Percentiles rank a stretch among this genome's conserved stretches.
phyloP scores from a whole-genome alignment of 2,888 invertebrate species.

The Chydorus sphaericus region DNA sequence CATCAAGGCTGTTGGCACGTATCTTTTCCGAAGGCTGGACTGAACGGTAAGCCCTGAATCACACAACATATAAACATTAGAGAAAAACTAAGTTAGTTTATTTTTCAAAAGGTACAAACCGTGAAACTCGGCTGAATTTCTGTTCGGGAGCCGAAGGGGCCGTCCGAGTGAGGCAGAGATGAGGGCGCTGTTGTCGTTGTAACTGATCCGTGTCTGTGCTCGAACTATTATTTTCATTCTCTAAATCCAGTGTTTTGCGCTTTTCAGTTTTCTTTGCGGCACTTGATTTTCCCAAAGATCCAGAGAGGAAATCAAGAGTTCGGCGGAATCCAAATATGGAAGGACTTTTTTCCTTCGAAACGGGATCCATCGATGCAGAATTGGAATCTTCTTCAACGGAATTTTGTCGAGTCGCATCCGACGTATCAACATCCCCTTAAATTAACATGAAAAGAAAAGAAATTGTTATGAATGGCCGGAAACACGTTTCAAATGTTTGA shows the following conservation, averaged over 20 bases:
- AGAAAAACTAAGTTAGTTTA: not conserved
- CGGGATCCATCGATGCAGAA: constrained; percentile 9
- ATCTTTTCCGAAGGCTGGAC: not conserved
- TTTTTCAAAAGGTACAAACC: not conserved
- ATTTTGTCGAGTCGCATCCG: constrained; percentile 19
- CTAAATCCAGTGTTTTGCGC: constrained; percentile 2
- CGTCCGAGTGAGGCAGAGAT: not conserved
- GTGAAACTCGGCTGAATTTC: not conserved
- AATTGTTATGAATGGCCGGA: not conserved
- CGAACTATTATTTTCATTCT: too few species aligned
- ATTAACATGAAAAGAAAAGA: not conserved
- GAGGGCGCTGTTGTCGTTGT: not conserved
- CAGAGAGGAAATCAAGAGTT: constrained; percentile 23
- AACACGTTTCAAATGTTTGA: too few species aligned
- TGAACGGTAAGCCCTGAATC: not conserved
- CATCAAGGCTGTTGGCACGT: not conserved
- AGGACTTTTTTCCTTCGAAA: constrained; percentile 15
- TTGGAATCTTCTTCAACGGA: constrained; percentile 16
- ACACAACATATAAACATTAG: not conserved
- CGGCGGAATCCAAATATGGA: constrained; percentile 10
- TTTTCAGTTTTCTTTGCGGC: constrained; percentile 1
- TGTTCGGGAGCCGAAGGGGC: not conserved
- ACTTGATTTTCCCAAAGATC: constrained; percentile 20
- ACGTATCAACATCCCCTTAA: constrained; percentile 21
- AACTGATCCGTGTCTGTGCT: not conserved